Evolutionary conservation across 2,113 vertebrate genomes (phyloP).

Genomic region (Tursiops truncatus): DNA sequence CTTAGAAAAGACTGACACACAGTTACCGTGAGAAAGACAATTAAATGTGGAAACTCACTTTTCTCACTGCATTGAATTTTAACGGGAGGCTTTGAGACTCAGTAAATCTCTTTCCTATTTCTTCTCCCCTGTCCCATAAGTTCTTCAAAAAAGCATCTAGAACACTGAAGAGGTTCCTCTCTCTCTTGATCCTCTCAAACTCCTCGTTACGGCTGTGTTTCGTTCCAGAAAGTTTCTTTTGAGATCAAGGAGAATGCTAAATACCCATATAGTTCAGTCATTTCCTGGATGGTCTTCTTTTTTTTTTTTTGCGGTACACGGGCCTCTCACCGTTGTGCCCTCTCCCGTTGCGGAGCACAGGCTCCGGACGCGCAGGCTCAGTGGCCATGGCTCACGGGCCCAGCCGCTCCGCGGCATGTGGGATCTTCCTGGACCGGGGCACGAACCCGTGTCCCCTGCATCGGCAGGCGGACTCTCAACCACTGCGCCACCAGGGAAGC

Average conservation of each 20-base stretch:
- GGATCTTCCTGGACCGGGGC: too few relatives aligned
- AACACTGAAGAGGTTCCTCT: not conserved
- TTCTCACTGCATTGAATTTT: constrained; percentile 84
- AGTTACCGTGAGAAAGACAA: constrained; percentile 85
- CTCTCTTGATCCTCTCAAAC: not conserved
- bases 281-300: not conserved
- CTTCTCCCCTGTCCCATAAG: constrained; percentile 64
- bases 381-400: too few relatives aligned
- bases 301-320: too few relatives aligned
- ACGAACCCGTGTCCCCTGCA: too few relatives aligned
- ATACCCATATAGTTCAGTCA: not conserved
- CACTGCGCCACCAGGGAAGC: too few relatives aligned
- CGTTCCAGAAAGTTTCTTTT: not conserved
- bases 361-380: too few relatives aligned
- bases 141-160: constrained; percentile 60
- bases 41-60: constrained; percentile 85
- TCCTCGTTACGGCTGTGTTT: not conserved
- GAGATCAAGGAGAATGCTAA: not conserved
- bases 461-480: too few relatives aligned
- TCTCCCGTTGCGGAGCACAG: too few relatives aligned
- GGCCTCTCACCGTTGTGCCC: too few relatives aligned
- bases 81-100: constrained; percentile 81
- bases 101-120: constrained; percentile 84
- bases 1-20: constrained; percentile 84
- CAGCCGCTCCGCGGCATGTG: too few relatives aligned